Evolutionary conservation across 2,113 vertebrate genomes (phyloP).

Genomic region (Phycodurus eques): DNA sequence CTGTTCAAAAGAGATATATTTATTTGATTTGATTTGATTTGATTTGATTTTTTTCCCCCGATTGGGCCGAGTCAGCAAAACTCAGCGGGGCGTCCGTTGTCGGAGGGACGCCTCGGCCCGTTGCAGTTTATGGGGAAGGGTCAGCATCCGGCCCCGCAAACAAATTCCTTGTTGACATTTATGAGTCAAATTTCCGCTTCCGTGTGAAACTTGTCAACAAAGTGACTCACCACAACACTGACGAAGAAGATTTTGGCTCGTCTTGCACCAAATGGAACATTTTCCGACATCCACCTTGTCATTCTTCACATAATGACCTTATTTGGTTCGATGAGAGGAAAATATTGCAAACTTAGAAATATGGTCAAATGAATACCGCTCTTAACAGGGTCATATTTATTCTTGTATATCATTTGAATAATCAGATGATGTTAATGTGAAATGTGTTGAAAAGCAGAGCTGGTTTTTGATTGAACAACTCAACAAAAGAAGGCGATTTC

Average conservation of each 20-base stretch:
- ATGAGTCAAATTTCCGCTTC: slow-evolving; percentile 65
- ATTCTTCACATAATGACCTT: not conserved
- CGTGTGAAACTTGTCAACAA: slow-evolving; percentile 50
- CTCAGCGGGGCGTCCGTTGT: not conserved
- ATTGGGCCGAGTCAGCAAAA: slow-evolving; percentile 6
- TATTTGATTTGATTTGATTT: too few relatives aligned
- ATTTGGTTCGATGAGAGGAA: not conserved
- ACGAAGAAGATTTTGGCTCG: not conserved
- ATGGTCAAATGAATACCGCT: too few relatives aligned
- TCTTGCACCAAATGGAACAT: not conserved
- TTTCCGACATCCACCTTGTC: not conserved
- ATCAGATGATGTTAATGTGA: too few relatives aligned
- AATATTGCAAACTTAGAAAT: too few relatives aligned
- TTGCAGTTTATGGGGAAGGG: slow-evolving; percentile 23
- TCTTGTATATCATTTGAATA: not conserved
- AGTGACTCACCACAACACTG: slow-evolving; percentile 55
- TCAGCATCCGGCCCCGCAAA: slow-evolving; percentile 37
- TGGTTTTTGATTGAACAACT: not conserved
- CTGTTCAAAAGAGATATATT: too few relatives aligned
- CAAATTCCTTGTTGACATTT: slow-evolving; percentile 69
- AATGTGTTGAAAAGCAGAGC: too few relatives aligned
- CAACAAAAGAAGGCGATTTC: too few relatives aligned
- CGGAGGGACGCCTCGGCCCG: not conserved
- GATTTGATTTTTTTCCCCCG: not conserved
- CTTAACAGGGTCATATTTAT: not conserved